phyloP scores from a whole-genome alignment of 2,797 vertebrate species.

The Phrynocephalus forsythii region DNA sequence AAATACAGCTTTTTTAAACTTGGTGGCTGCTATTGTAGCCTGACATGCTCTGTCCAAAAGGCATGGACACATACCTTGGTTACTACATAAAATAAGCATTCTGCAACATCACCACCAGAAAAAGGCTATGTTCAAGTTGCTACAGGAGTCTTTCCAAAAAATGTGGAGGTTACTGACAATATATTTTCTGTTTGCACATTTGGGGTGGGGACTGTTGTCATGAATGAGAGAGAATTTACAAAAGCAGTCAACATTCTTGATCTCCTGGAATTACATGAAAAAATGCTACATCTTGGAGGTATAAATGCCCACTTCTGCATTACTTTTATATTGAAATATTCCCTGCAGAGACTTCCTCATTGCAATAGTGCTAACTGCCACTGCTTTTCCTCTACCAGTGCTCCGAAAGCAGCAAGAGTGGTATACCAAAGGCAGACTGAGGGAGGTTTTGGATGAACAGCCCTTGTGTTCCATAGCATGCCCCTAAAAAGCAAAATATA shows the following conservation, averaged over 20 bases:
- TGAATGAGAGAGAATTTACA: constrained; percentile 52
- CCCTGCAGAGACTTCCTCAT: background rate
- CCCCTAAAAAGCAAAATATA: background rate
- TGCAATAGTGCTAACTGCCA: background rate
- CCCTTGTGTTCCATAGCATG: background rate
- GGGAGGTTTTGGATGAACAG: background rate
- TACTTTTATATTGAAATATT: constrained; percentile 41
- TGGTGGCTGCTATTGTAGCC: background rate
- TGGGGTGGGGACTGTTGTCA: constrained; percentile 38
- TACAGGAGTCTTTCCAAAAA: background rate
- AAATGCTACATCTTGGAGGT: constrained; percentile 44
- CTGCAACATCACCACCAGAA: background rate
- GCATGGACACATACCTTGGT: background rate
- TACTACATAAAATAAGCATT: background rate
- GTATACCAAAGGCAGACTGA: background rate
- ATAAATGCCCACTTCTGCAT: constrained; percentile 45
- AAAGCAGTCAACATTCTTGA: constrained; percentile 13
- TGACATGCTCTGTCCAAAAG: background rate
- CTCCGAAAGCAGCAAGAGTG: background rate
- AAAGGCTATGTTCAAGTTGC: background rate
- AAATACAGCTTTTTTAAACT: background rate
- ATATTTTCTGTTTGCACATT: too few relatives aligned
- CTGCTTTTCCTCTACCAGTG: background rate
- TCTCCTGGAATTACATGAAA: constrained; percentile 30
- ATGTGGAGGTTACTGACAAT: background rate